Conservation (phyloP, 2,113 vertebrate species). For the Gila orcuttii region DNA sequence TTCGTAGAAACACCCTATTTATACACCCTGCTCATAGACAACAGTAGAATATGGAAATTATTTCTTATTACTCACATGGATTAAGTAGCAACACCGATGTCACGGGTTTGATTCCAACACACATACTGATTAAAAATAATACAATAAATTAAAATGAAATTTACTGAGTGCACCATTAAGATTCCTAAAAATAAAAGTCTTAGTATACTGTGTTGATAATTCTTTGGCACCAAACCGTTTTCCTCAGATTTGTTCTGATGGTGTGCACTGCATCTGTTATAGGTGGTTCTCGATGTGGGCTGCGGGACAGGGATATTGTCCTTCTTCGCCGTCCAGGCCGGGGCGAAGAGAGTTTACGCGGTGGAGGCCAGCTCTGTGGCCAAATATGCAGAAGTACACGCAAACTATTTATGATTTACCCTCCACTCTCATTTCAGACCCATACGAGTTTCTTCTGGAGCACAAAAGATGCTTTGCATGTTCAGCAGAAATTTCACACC, state of each 20-base stretch:
- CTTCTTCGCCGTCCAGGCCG: constrained; percentile 81
- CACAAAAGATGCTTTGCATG: background rate
- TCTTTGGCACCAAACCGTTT: background rate
- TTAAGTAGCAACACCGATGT: too few relatives aligned
- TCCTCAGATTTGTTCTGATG: background rate
- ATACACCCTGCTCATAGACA: too few relatives aligned
- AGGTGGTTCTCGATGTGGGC: constrained; percentile 82
- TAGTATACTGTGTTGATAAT: background rate
- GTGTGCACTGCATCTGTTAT: constrained; percentile 47
- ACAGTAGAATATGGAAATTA: too few relatives aligned
- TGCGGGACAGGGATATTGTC: constrained; percentile 82
- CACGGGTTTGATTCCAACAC: too few relatives aligned
- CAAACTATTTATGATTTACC: background rate
- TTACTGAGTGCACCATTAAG: background rate
- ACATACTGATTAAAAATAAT: too few relatives aligned
- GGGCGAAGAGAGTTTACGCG: constrained; percentile 78
- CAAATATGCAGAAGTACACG: constrained; percentile 73
- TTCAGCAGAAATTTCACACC: background rate
- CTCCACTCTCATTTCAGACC: background rate
- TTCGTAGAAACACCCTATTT: too few relatives aligned
- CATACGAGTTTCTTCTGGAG: background rate
- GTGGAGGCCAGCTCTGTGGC: constrained; percentile 77
- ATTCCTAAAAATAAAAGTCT: background rate
- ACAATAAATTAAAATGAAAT: background rate
- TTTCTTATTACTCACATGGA: too few relatives aligned